Conservation (phyloP, 2,113 vertebrate species). For the Regulus satrapa region DNA sequence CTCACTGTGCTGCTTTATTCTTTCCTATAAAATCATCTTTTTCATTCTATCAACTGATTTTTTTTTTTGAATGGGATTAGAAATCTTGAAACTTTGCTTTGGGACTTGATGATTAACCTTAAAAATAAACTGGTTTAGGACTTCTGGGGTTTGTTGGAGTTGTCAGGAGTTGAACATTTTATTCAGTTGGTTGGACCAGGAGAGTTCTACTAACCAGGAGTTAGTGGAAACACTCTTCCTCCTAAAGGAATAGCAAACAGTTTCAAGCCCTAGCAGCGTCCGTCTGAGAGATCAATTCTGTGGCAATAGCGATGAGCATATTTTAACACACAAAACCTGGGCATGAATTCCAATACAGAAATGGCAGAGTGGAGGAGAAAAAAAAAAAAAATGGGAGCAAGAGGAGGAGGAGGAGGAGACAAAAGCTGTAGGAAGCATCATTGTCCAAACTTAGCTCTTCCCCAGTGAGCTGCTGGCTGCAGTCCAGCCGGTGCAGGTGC, state of each 20-base stretch:
- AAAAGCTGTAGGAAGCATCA: not conserved
- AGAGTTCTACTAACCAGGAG: too few relatives aligned
- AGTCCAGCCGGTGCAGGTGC: not conserved
- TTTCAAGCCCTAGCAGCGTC: not conserved
- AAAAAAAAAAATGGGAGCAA: too few relatives aligned
- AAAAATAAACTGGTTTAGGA: not conserved
- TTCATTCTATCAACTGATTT: not conserved
- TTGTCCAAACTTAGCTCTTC: not conserved
- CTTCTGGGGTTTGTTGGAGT: not conserved
- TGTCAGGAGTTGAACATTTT: not conserved
- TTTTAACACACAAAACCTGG: not conserved
- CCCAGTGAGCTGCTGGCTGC: not conserved
- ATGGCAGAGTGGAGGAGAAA: not conserved
- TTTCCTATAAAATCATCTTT: not conserved
- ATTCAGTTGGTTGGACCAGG: not conserved
- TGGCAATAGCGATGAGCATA: fast-evolving
- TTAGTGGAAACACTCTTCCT: not conserved
- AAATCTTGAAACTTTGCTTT: not conserved
- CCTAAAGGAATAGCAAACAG: not conserved
- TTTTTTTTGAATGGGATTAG: not conserved
- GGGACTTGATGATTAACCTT: not conserved
- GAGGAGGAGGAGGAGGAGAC: not conserved
- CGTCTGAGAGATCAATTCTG: not conserved
- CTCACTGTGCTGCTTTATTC: not conserved
- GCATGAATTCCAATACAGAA: not conserved